Evolutionary conservation across 2,888 invertebrate species (phyloP).

Genomic region (Orgyia antiqua): DNA sequence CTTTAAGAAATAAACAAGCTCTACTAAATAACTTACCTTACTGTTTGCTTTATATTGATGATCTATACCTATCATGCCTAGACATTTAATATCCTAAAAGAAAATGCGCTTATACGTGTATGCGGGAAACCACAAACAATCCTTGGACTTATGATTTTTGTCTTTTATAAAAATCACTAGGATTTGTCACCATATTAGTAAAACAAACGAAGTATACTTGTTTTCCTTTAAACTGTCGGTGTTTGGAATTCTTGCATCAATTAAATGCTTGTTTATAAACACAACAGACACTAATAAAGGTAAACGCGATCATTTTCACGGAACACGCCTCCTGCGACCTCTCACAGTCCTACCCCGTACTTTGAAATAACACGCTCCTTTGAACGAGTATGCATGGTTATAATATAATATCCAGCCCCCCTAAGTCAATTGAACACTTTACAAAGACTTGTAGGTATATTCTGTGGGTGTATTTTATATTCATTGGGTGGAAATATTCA

Average conservation of each 20-base stretch:
- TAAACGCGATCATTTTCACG: slow-evolving; percentile 50
- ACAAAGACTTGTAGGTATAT: slow-evolving; percentile 14
- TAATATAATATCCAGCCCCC: slow-evolving; percentile 20
- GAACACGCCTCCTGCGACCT: slow-evolving; percentile 46
- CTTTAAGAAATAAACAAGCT: no score
- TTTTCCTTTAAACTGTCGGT: slow-evolving; percentile 53
- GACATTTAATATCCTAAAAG: no score
- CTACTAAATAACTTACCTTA: no score
- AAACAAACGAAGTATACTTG: no score
- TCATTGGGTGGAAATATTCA: no score
- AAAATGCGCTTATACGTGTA: no score
- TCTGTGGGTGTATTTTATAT: slow-evolving; percentile 12
- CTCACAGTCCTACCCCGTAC: slow-evolving; percentile 25
- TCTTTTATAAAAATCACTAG: no score
- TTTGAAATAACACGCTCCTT: slow-evolving; percentile 41
- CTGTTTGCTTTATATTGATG: no score
- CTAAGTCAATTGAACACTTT: slow-evolving; percentile 27
- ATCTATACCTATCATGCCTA: no score
- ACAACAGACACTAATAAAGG: slow-evolving; percentile 45
- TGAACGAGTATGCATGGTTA: slow-evolving; percentile 28
- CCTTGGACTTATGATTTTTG: no score
- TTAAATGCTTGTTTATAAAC: slow-evolving; percentile 69
- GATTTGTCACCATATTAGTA: no score
- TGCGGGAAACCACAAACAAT: no score
- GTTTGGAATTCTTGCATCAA: slow-evolving; percentile 67